Base-by-base conservation (phyloP, 2,113 vertebrate genomes). In the Pomatorhinus ruficollis region DNA sequence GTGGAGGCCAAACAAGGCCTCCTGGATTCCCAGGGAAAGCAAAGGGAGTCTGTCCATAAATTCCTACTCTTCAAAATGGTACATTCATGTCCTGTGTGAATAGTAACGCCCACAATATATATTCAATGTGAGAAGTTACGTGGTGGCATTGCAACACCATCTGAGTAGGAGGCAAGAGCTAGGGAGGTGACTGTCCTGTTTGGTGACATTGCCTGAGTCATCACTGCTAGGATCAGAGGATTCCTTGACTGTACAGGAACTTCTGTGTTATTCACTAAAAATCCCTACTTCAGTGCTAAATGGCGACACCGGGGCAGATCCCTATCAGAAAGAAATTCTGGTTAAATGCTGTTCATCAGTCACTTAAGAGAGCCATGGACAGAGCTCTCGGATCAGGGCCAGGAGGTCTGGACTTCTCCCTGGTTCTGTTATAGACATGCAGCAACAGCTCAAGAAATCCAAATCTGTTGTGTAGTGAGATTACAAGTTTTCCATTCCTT, bases 331-430 rank as follows among this genome's bases (percentile, higher is more conserved):
- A 37, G 4, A 22, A 50, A 11, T 86, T 83, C 33, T 89, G 50
- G 25, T 56, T 72, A n/a, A 76, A 31, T 44, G 17, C 40, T 60
- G 10, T 31, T 9, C 4, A 35, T 20, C 2, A 52, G 21, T 6
- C 20, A 16, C 31, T 35, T 56, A 40, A 40, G 63, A 47, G 53
- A 81, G 40, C 15, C 31, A 6, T 53, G 49, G 31, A 23, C 30
- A 21, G 56, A 63, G 42, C 20, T 31, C 56, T 90, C 0, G 0
- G 22, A 27, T 11, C 1, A 1, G 11, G 15, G 21, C 14, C 42
- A 44, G 47, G 56, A 70, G 39, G 11, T 27, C 11, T 60, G 75
- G 13, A 5, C 19, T 76, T 64, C 61, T 39, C n/a, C 53, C 39
- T 72, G 15, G 5, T 61, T 89, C 54, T 66, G 15, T 37, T 54